A percentile compares a stretch with the other conserved stretches of the same genome.
Evolutionary conservation across 30 jellyfish, hydroid and myxozoan genomes (phyloP).

Genomic region (Catostylus mosaicus): DNA sequence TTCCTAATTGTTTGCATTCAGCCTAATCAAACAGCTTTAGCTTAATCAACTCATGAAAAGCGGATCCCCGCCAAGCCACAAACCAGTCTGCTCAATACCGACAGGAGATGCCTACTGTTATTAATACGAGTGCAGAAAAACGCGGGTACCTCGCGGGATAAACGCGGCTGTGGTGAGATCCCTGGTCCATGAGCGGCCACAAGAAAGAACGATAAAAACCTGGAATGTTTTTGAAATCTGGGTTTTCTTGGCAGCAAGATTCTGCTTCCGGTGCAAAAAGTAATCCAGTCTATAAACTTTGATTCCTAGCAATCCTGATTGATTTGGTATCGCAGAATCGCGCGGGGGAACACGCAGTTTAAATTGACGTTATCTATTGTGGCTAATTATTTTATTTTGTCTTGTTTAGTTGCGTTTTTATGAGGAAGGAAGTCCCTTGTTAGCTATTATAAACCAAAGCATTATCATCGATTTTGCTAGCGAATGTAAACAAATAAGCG

Average conservation of each 20-base stretch:
- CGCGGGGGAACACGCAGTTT: no score
- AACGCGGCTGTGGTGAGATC: no score
- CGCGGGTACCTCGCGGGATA: constrained; percentile 53
- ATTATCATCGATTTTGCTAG: not conserved
- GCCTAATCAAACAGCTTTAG: constrained; percentile 7
- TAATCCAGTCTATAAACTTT: no score
- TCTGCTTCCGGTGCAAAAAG: no score
- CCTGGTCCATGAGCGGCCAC: no score
- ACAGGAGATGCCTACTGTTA: constrained; percentile 41
- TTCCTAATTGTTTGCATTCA: constrained; percentile 28
- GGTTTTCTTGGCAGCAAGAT: no score
- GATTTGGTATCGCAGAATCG: no score
- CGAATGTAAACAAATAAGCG: not conserved
- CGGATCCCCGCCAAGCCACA: constrained; percentile 42
- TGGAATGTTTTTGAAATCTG: no score
- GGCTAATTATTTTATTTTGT: no score
- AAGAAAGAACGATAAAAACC: no score
- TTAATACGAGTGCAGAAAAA: not conserved
- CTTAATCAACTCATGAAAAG: constrained; percentile 3
- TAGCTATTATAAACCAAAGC: not conserved
- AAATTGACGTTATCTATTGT: no score
- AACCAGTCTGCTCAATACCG: constrained; percentile 39
- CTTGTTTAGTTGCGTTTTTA: not conserved
- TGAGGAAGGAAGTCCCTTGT: constrained; percentile 11
- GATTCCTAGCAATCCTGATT: no score